These are phyloP conservation scores for Poeciliopsis turneri DNA, from an alignment of 2,797 vertebrate species.

Conservation along the genomic window DNA sequence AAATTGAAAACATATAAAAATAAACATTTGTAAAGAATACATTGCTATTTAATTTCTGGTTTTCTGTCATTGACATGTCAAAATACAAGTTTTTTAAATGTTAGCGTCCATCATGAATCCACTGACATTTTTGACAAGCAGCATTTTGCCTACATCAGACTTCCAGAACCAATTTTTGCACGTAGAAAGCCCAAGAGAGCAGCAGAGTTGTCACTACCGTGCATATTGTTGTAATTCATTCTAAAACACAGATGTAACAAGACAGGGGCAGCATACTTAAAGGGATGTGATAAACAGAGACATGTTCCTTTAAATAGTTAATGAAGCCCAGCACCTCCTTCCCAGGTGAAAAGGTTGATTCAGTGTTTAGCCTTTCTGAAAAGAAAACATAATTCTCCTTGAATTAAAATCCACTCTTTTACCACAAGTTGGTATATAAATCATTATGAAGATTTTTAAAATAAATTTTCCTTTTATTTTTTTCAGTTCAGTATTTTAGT, in stretches of 20 bases:
- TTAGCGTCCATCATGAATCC: neutral
- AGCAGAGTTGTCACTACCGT: constrained; percentile 5
- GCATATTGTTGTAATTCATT: constrained; percentile 4
- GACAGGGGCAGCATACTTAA: neutral
- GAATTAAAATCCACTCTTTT: neutral
- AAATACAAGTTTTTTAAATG: neutral
- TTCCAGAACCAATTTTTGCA: neutral
- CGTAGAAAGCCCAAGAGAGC: constrained; percentile 11
- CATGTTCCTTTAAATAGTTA: constrained; percentile 2
- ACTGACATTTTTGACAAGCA: neutral
- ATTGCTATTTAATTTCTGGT: neutral
- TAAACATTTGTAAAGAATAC: neutral
- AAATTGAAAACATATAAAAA: neutral
- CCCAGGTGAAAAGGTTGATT: neutral
- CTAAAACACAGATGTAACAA: constrained; percentile 16
- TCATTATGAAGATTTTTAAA: neutral
- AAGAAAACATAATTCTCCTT: neutral
- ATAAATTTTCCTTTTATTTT: neutral
- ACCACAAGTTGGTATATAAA: neutral
- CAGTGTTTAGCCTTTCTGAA: neutral
- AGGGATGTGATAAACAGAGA: neutral
- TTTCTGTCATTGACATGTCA: neutral
- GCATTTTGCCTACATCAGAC: neutral
- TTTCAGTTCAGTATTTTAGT: neutral
- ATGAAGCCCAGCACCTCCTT: neutral